Evolutionary conservation across 2,797 vertebrate species (phyloP), one percentile per base, ranked within the genome.

Genomic region (Pangasius macronema): DNA sequence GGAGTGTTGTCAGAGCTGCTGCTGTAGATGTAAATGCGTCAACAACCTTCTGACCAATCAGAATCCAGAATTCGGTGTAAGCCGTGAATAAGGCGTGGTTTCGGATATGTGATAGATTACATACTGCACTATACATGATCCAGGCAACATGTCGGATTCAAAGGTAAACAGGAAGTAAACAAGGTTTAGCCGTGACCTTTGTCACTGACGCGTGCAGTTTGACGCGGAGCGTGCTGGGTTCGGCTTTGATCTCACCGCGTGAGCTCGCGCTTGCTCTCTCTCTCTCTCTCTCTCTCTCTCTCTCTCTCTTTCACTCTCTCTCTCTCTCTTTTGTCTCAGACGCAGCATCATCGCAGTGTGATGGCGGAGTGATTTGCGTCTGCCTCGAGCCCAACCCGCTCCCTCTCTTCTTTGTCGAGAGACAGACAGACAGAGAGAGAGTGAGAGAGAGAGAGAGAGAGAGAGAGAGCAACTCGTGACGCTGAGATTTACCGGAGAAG

Each of bases 351-450:
- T 59, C 49, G 36, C 42, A 33, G 79, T 30, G 57, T 79, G 86
- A 87, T 86, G 83, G 73, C 84, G 83, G 46, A 53, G 83, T 86
- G 83, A 88, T 89, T 77, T 90, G 90, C 88, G 90, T 85, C 89
- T 90, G 89, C 88, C 46, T 30, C 81, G 51, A 57, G 51, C 42
- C 65, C 61, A 42, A 5, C 27, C 14, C 72, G 57, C 20, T 51
- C 75, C 51, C 87, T 89, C 88, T 76, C 88, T 1, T 79, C 57
- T 53, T 39, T 51, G n/a, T 57, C 18, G 16, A 30, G 11, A 20
- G 14, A 68, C 8, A 16, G 7, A 36, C 0, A 55, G 16, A 24
- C 0, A 81, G 18, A 2, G 67, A 63, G 89, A 91, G 30, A 51
- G 36, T 5, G 61, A 24, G 20, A 79, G n/a, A 55, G 33, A 16